Base-by-base conservation (phyloP, 2,888 invertebrate genomes). In the Trachelus stipa region DNA sequence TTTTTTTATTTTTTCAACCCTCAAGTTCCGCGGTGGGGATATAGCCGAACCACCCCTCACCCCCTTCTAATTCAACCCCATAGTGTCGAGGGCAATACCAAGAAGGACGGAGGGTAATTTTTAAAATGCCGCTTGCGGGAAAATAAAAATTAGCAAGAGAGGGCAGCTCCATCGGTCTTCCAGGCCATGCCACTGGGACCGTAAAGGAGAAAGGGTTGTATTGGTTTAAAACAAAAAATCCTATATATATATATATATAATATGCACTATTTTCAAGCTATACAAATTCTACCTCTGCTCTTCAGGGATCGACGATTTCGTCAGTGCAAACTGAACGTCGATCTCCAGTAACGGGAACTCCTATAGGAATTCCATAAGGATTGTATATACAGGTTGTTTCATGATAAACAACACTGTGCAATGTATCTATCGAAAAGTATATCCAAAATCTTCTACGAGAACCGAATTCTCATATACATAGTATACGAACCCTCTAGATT, bases 61-160 rank as follows among this genome's bases (percentile, higher is more conserved):
- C 15, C 71, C 71, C 71, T 34, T 33, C 71, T 34, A 34, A 31
- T 71, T 31, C 71, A 23, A 71, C 33, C 34, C 71, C 71, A 34
- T 34, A 33, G 73, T 11, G 69, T 23, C 37, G 77, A 35, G 73
- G 77, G 73, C 74, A 77, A 78, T 77, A 73, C 68, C 56, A 77
- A 34, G 79, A 75, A 73, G 79, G 79, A 82, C 75, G 83, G 81
- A 85, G 84, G 87, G 85, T 89, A 90, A 90, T 90, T 90, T 90
- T 90, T 89, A 87, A 90, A 90, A 88, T 85, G 88, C 84, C 87
- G 86, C 88, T 90, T 89, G 89, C 84, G 89, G 87, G 84, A 88
- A 88, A 89, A 90, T 90, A 88, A 90, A 89, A 89, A 89, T 90
- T 87, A 86, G 84, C 82, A 81, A 77, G 80, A 83, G 84, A 82